Percentiles rank a stretch among this genome's conserved stretches.
Conservation (phyloP, 2,797 vertebrate species). For the Tokudaia muenninki region DNA sequence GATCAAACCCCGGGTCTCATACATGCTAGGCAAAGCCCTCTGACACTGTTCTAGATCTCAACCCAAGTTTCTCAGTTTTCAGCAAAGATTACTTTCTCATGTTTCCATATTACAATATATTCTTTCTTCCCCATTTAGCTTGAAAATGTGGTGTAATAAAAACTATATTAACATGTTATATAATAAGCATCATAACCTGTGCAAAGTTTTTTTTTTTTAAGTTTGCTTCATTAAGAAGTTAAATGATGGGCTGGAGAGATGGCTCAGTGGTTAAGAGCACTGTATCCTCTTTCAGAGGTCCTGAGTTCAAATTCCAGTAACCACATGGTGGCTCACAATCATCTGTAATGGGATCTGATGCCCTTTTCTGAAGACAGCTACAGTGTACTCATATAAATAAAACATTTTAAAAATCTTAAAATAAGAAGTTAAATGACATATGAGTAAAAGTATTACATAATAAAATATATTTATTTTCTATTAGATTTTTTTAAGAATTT, state of each 20-base stretch:
- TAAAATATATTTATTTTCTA: background rate
- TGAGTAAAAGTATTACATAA: background rate
- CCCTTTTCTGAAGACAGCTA: background rate
- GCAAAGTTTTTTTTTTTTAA: constrained; percentile 26
- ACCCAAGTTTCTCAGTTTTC: background rate
- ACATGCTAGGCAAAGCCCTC: background rate
- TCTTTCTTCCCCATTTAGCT: background rate
- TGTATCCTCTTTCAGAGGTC: background rate
- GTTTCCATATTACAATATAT: background rate
- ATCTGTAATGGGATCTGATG: background rate
- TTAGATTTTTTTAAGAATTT: background rate
- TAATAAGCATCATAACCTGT: background rate
- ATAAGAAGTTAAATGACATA: background rate
- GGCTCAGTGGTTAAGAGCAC: background rate
- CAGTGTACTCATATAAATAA: background rate
- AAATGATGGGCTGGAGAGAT: background rate
- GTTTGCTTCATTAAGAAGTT: background rate
- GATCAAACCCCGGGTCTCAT: background rate
- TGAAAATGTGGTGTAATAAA: constrained; percentile 36
- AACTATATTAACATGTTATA: background rate
- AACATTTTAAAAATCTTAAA: background rate
- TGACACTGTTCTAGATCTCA: background rate
- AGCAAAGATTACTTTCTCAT: background rate
- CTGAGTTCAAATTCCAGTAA: background rate
- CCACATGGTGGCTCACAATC: background rate